phyloP scores from a whole-genome alignment of 2,797 vertebrate species.

The Telmatherina bonti region DNA sequence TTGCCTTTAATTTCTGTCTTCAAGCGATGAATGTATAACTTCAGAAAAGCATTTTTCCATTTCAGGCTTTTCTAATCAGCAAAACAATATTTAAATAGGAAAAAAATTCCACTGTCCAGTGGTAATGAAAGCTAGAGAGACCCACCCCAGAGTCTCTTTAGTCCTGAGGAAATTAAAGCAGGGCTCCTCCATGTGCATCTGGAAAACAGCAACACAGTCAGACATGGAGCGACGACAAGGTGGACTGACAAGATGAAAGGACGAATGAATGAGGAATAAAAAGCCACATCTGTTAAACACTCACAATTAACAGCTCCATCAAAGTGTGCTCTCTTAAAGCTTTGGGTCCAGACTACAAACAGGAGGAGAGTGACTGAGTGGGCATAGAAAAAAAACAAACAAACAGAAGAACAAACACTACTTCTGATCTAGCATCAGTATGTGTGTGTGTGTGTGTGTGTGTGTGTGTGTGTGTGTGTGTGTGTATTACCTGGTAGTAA shows the following conservation, averaged over 20 bases:
- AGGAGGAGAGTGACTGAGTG: neutral
- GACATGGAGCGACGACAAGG: neutral
- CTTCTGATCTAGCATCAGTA: neutral
- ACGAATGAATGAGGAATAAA: conserved; percentile 7
- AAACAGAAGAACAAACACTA: no score
- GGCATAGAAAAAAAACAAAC: neutral
- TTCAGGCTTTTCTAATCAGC: no score
- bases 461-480: no score
- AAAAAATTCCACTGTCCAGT: neutral
- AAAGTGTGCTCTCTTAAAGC: conserved; percentile 90
- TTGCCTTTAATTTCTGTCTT: no score
- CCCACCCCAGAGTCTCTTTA: conserved; percentile 95
- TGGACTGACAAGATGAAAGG: conserved; percentile 14
- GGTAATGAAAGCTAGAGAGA: neutral
- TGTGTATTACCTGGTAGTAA: conserved; percentile 89
- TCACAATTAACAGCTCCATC: conserved; percentile 96
- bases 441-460: no score
- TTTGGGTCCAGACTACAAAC: conserved; percentile 89
- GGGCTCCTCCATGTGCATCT: conserved; percentile 99
- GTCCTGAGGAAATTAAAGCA: conserved; percentile 97
- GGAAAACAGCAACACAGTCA: conserved; percentile 38
- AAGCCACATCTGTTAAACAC: conserved; percentile 51
- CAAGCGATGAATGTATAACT: neutral
- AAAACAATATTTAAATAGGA: neutral
- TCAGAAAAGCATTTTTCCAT: conserved; percentile 7